phyloP scores from a whole-genome alignment of 2,113 vertebrate genomes.

The Tetrao urogallus region DNA sequence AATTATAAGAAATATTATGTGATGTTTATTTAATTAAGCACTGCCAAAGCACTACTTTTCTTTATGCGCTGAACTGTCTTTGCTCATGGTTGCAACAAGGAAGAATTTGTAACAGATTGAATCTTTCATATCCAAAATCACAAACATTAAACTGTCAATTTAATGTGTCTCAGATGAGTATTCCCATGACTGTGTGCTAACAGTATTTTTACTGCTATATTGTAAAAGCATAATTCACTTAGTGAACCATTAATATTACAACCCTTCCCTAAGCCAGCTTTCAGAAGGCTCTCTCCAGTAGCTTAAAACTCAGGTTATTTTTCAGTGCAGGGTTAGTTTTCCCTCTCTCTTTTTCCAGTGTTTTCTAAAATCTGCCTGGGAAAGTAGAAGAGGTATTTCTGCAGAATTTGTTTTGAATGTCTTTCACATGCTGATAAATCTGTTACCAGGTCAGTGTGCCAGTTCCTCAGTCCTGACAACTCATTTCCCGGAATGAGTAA shows the following conservation, averaged over 20 bases:
- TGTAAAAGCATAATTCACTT: constrained; percentile 53
- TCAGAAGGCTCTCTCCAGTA: not conserved
- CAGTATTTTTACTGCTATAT: constrained; percentile 46
- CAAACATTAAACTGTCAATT: constrained; percentile 62
- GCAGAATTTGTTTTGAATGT: not conserved
- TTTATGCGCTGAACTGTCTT: constrained; percentile 16
- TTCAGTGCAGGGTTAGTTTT: not conserved
- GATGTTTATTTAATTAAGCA: constrained; percentile 25
- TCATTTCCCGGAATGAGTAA: not conserved
- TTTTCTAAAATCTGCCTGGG: constrained; percentile 5
- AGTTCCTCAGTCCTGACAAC: not conserved
- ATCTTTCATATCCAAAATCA: constrained; percentile 48
- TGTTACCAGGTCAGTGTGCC: not conserved
- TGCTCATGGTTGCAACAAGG: constrained; percentile 30
- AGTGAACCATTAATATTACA: constrained; percentile 24
- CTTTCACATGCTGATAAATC: not conserved
- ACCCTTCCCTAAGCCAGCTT: constrained; percentile 36
- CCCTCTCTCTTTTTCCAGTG: not conserved
- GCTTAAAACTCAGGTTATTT: not conserved
- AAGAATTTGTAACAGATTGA: constrained; percentile 41
- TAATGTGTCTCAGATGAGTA: constrained; percentile 16
- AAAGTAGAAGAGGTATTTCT: not conserved
- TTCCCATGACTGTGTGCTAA: constrained; percentile 26
- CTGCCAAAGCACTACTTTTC: constrained; percentile 15
- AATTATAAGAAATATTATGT: constrained; percentile 19